phyloP scores from a whole-genome alignment of 1,140 invertebrate genomes.

The Drosophila orena region DNA sequence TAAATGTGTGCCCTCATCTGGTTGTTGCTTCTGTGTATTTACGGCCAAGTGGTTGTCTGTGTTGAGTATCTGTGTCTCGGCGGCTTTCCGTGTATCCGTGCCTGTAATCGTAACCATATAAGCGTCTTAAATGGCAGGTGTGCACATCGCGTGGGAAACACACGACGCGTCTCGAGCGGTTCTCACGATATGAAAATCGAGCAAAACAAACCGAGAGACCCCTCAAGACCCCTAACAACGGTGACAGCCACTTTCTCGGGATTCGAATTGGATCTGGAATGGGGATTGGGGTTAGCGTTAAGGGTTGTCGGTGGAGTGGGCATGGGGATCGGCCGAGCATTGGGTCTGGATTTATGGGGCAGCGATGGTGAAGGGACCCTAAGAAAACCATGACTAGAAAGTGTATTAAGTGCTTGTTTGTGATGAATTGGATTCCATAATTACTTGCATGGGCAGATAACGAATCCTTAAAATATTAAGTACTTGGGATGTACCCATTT shows the following conservation, averaged over 20 bases:
- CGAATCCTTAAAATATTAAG: not conserved
- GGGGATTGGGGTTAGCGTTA: conserved; percentile 22
- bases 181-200: conserved; percentile 85
- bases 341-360: conserved; percentile 28
- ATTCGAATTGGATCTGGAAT: conserved; percentile 37
- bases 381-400: not conserved
- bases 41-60: conserved; percentile 10
- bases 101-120: conserved; percentile 83
- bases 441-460: not conserved
- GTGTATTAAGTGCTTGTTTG: conserved; percentile 21
- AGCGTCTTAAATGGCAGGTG: conserved; percentile 84
- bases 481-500: not conserved
- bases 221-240: conserved; percentile 29
- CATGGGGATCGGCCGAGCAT: conserved; percentile 3
- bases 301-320: conserved; percentile 11
- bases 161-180: conserved; percentile 83
- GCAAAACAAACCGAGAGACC: conserved; percentile 51
- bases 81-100: conserved; percentile 38
- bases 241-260: conserved; percentile 50
- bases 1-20: conserved; percentile 63
- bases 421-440: conserved; percentile 5
- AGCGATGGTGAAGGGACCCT: not conserved
- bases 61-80: conserved; percentile 18
- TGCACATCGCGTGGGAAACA: conserved; percentile 85
- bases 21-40: conserved; percentile 43